Percentiles rank a stretch among this genome's conserved stretches.
These are phyloP conservation scores for Ennomos fuscantarius DNA, from an alignment of 2,888 invertebrate species.

Conservation along the genomic window DNA sequence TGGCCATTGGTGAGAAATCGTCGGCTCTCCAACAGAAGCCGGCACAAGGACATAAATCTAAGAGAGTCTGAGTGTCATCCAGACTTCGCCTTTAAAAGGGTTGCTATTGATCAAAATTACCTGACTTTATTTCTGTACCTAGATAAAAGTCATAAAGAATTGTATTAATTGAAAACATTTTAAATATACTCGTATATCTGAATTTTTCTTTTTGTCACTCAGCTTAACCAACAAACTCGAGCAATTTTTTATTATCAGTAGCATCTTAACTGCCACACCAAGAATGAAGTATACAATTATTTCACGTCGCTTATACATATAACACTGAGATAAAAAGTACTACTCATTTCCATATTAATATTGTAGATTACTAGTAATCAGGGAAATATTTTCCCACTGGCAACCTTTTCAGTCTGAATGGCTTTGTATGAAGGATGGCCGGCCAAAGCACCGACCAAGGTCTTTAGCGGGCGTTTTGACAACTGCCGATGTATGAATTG, in stretches of 20 bases:
- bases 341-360: too few relatives aligned
- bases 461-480: constrained; percentile 74
- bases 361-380: too few relatives aligned
- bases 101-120: neutral
- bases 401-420: constrained; percentile 62
- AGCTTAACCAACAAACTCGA: neutral
- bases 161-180: neutral
- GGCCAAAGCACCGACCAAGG: constrained; percentile 54
- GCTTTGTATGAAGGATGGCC: constrained; percentile 77
- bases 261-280: too few relatives aligned
- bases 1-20: constrained; percentile 75
- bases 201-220: neutral
- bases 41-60: constrained; percentile 79
- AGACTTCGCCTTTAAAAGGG: constrained; percentile 35
- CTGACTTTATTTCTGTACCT: too few relatives aligned
- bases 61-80: constrained; percentile 66
- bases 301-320: too few relatives aligned
- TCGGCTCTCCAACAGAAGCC: constrained; percentile 75
- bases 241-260: neutral
- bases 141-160: too few relatives aligned
- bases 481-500: constrained; percentile 76
- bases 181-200: neutral
- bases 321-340: too few relatives aligned
- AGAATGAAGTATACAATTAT: too few relatives aligned
- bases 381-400: constrained; percentile 3